phyloP scores from a whole-genome alignment of 2,797 vertebrate species.

The Gouania willdenowi region DNA sequence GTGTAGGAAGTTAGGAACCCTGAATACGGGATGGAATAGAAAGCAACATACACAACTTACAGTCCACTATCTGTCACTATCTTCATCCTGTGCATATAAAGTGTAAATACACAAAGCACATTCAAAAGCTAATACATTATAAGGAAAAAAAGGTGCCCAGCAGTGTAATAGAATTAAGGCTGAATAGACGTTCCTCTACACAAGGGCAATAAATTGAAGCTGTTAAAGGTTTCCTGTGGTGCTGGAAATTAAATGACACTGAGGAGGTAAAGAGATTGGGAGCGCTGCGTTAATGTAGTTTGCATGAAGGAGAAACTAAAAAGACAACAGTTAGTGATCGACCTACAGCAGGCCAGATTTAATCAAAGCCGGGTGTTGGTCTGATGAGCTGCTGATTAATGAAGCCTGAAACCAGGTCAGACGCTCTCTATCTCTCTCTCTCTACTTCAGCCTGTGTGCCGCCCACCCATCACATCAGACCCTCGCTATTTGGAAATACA shows the following conservation, averaged over 20 bases:
- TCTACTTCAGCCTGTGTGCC: conserved; percentile 8
- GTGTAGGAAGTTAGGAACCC: no score
- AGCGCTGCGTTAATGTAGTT: background rate
- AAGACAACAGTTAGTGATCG: conserved; percentile 15
- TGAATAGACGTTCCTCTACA: no score
- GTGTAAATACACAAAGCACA: no score
- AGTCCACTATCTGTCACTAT: no score
- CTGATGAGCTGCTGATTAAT: conserved; percentile 62
- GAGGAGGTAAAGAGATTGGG: background rate
- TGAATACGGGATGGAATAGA: no score
- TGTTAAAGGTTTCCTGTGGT: background rate
- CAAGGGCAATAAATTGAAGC: no score
- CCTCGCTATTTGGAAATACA: background rate
- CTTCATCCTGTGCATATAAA: no score
- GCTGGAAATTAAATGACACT: background rate
- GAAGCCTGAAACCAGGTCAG: conserved; percentile 62
- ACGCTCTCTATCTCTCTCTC: conserved; percentile 14
- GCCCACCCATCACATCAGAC: background rate
- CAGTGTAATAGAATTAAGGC: no score
- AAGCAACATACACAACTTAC: no score
- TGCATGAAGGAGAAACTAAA: background rate
- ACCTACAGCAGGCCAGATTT: conserved; percentile 42
- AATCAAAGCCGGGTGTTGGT: conserved; percentile 53
- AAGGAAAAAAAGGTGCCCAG: no score
- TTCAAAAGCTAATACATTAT: no score